Conservation (phyloP, 1,140 invertebrate genomes). For the Drosophila setifemur region DNA sequence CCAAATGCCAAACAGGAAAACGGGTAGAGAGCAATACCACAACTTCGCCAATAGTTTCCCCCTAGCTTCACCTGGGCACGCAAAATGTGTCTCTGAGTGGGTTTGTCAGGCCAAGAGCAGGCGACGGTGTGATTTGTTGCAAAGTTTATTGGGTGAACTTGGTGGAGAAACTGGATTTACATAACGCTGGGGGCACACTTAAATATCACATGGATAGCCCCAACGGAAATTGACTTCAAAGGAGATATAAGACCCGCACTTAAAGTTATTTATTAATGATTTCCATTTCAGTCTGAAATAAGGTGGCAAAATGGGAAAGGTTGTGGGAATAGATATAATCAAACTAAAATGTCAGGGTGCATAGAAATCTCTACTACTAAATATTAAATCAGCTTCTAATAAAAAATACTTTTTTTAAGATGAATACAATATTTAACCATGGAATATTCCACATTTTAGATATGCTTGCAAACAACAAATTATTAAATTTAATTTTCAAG, state of each 20-base stretch:
- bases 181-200: slow-evolving; percentile 23
- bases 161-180: slow-evolving; percentile 58
- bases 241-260: not conserved
- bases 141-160: slow-evolving; percentile 78
- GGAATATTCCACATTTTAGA: too few relatives aligned
- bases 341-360: too few relatives aligned
- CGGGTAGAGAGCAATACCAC: slow-evolving; percentile 29
- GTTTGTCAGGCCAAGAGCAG: slow-evolving; percentile 29
- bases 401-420: too few relatives aligned
- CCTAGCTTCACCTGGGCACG: too few relatives aligned
- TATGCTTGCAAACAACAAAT: not conserved
- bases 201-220: not conserved
- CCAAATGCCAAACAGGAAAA: slow-evolving; percentile 46
- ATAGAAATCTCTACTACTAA: too few relatives aligned
- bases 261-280: too few relatives aligned
- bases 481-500: not conserved
- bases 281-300: too few relatives aligned
- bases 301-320: too few relatives aligned
- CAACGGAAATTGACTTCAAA: slow-evolving; percentile 1
- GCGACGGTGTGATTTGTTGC: slow-evolving; percentile 42
- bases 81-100: slow-evolving; percentile 40
- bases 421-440: too few relatives aligned
- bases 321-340: too few relatives aligned
- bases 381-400: too few relatives aligned
- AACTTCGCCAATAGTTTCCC: not conserved